Conservation (phyloP, 2,888 invertebrate genomes). For the Epirrhoe tristata region DNA sequence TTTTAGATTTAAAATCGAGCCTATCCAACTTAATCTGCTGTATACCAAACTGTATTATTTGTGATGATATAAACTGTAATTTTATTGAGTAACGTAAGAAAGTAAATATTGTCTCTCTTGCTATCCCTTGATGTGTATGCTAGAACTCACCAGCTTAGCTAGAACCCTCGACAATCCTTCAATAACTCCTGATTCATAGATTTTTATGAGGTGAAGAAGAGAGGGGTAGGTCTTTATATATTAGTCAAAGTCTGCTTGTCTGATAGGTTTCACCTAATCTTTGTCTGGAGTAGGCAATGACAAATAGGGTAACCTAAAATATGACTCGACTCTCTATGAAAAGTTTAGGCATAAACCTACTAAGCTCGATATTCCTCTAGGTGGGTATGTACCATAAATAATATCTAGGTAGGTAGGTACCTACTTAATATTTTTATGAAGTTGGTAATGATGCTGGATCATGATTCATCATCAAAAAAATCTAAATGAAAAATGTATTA, state of each 20-base stretch:
- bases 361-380: too few species aligned
- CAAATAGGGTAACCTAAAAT: neutral
- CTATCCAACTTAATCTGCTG: too few species aligned
- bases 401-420: too few species aligned
- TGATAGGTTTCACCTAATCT: slow-evolving; percentile 20
- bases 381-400: too few species aligned
- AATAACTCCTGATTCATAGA: slow-evolving; percentile 6
- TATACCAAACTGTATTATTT: too few species aligned
- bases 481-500: too few species aligned
- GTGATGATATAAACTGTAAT: neutral
- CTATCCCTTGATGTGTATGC: slow-evolving; percentile 18
- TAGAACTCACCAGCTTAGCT: slow-evolving; percentile 13
- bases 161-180: slow-evolving; percentile 17
- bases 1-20: too few species aligned
- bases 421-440: too few species aligned
- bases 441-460: too few species aligned
- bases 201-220: neutral
- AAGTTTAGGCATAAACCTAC: neutral
- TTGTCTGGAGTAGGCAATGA: slow-evolving; percentile 5
- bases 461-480: too few species aligned
- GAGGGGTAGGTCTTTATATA: slow-evolving; percentile 13
- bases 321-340: neutral
- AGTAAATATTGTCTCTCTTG: slow-evolving; percentile 8
- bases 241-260: slow-evolving; percentile 24
- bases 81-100: slow-evolving; percentile 2